These are phyloP conservation scores for Mormyrus proboscirostris DNA, from an alignment of 2,797 vertebrate genomes.

Conservation along the genomic window DNA sequence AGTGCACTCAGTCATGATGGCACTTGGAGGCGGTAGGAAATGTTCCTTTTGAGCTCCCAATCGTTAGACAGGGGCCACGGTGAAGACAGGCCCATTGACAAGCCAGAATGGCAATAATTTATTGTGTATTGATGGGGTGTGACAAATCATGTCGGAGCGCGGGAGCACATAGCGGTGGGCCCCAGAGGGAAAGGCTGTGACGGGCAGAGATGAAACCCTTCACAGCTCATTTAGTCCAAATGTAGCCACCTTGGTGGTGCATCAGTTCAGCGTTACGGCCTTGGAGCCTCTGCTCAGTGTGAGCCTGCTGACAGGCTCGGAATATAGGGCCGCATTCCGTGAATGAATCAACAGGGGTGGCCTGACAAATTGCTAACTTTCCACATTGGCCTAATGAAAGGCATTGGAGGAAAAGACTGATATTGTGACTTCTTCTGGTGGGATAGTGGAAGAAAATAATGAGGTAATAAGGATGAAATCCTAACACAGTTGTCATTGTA, in stretches of 20 bases:
- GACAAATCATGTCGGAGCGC: conserved; percentile 83
- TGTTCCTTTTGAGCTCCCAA: conserved; percentile 63
- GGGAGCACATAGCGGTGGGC: conserved; percentile 68
- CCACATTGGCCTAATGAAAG: conserved; percentile 66
- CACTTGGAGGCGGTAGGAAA: conserved; percentile 57
- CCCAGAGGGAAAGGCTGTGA: conserved; percentile 53
- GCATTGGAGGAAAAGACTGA: conserved; percentile 46
- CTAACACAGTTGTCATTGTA: conserved; percentile 52
- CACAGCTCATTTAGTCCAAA: conserved; percentile 98
- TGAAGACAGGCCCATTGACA: conserved; percentile 81
- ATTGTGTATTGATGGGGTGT: conserved; percentile 91
- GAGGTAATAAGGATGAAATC: conserved; percentile 51
- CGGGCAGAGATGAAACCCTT: conserved; percentile 83
- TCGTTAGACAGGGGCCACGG: conserved; percentile 62
- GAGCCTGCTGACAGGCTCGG: conserved; percentile 75
- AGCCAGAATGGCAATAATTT: conserved; percentile 88
- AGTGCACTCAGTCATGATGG: conserved; percentile 54
- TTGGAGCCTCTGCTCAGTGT: conserved; percentile 73
- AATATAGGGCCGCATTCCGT: conserved; percentile 71
- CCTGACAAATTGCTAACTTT: conserved; percentile 73
- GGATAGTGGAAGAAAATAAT: conserved; percentile 29
- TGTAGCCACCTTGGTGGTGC: conserved; percentile 91
- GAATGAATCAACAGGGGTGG: conserved; percentile 82
- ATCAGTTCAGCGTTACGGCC: conserved; percentile 73
- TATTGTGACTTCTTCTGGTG: conserved; percentile 21